Conservation (phyloP, 1,140 invertebrate species). For the Cephus cinctus region DNA sequence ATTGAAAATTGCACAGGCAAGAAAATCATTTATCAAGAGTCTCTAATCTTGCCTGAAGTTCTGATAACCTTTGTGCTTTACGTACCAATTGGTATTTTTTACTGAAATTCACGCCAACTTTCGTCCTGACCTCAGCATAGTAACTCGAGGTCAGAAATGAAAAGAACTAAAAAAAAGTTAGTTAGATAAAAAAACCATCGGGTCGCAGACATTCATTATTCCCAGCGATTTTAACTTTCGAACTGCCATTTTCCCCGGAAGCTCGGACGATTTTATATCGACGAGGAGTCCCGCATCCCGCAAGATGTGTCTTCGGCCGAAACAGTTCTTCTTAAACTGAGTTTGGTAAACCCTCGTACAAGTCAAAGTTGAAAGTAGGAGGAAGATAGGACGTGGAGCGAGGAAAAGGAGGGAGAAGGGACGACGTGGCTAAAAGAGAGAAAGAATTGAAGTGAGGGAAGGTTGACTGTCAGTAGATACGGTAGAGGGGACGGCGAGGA, state of each 20-base stretch:
- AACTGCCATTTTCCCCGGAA: slow-evolving; percentile 38
- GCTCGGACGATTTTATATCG: slow-evolving; percentile 43
- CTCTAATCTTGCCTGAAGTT: too few species aligned
- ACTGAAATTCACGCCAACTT: too few species aligned
- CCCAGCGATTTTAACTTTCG: slow-evolving; percentile 29
- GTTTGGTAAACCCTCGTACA: slow-evolving; percentile 54
- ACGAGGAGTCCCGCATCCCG: slow-evolving; percentile 29
- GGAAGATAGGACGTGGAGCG: slow-evolving; percentile 18
- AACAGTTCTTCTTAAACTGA: slow-evolving; percentile 54
- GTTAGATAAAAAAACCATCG: slow-evolving; percentile 16
- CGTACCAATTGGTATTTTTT: too few species aligned
- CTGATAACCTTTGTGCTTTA: too few species aligned
- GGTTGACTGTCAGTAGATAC: too few species aligned
- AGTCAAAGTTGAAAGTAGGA: slow-evolving; percentile 49
- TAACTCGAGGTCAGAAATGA: too few species aligned
- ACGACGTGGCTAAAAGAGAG: too few species aligned
- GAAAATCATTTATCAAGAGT: too few species aligned
- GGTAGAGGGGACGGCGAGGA: slow-evolving; percentile 8
- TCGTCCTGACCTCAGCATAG: too few species aligned
- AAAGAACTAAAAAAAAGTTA: too few species aligned
- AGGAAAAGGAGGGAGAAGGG: slow-evolving; percentile 11
- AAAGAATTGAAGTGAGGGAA: too few species aligned
- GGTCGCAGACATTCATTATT: slow-evolving; percentile 30
- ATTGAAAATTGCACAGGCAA: too few species aligned
- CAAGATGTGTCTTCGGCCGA: slow-evolving; percentile 38